Conservation (phyloP, 2,113 vertebrate species). For the Odontophorus gujanensis region DNA sequence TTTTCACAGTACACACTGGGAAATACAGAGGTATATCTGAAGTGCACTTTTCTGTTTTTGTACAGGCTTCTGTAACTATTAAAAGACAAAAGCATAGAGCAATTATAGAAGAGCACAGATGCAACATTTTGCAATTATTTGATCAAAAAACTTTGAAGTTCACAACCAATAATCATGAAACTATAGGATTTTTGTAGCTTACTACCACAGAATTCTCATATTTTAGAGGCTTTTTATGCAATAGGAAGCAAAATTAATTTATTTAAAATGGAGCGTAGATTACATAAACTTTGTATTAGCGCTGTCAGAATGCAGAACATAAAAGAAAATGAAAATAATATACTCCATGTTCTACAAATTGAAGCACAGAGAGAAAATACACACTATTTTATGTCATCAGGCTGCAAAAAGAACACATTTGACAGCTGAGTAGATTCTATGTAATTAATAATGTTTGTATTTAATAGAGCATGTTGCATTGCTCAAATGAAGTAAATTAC, state of each 20-base stretch:
- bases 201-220: neutral
- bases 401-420: neutral
- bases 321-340: neutral
- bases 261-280: neutral
- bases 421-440: neutral
- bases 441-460: neutral
- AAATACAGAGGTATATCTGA: slow-evolving; percentile 58
- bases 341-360: neutral
- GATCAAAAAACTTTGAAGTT: neutral
- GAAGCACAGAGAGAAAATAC: neutral
- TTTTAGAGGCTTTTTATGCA: neutral
- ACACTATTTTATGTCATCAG: neutral
- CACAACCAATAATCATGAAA: neutral
- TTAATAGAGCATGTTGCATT: neutral
- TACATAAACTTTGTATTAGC: neutral
- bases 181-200: neutral
- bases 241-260: neutral
- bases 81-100: slow-evolving; percentile 14
- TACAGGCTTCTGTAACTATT: neutral
- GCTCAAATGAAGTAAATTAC: neutral
- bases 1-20: neutral
- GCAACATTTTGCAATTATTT: neutral
- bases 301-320: neutral
- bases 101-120: neutral
- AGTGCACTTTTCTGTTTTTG: neutral